A percentile compares a stretch with the other conserved stretches of the same genome.
Evolutionary conservation across 2,888 invertebrate species (phyloP).

Genomic region (Automeris io): DNA sequence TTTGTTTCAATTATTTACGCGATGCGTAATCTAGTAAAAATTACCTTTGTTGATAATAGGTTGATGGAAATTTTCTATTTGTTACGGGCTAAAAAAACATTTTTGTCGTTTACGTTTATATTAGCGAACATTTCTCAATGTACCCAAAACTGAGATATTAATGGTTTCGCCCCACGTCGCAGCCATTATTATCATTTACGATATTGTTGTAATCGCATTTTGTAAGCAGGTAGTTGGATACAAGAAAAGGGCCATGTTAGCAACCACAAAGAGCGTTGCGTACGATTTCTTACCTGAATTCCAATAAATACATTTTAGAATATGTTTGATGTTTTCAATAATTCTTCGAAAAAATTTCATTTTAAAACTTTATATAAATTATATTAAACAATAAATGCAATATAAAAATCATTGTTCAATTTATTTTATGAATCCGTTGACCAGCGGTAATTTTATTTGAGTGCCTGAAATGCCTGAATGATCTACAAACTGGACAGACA

Average conservation of each 20-base stretch:
- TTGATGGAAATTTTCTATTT: too few species aligned
- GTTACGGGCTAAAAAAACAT: too few species aligned
- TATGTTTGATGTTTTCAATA: too few species aligned
- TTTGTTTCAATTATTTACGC: too few species aligned
- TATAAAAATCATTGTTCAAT: background rate
- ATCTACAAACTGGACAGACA: background rate
- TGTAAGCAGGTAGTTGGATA: conserved; percentile 1
- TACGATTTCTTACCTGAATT: background rate
- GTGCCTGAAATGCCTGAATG: background rate
- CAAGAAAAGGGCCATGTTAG: background rate
- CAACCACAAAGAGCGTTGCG: background rate
- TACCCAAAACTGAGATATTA: background rate
- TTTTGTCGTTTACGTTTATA: too few species aligned
- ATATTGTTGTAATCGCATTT: background rate
- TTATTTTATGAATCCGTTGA: background rate
- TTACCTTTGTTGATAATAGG: too few species aligned
- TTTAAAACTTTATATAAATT: too few species aligned
- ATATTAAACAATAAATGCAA: background rate
- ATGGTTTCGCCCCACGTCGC: background rate
- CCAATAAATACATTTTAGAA: background rate
- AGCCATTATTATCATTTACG: conserved; percentile 1
- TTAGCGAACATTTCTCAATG: background rate
- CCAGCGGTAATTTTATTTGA: background rate
- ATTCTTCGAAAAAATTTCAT: too few species aligned
- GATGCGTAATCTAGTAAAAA: too few species aligned